Evolutionary conservation across 2,797 vertebrate species (phyloP).

Genomic region (Psittacula derbiana): DNA sequence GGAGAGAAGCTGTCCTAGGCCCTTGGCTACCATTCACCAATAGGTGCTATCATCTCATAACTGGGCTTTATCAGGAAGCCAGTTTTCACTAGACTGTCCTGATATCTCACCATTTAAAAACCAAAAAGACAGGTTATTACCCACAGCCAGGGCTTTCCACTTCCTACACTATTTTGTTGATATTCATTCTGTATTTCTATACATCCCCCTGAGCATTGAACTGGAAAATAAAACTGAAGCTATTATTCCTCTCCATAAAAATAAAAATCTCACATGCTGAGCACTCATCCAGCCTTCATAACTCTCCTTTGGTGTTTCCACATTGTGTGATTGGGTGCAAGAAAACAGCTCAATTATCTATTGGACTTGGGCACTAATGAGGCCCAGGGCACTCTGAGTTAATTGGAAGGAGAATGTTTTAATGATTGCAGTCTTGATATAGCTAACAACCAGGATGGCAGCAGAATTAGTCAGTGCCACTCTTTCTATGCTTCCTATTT

Average conservation of each 20-base stretch:
- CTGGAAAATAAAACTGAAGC: slow-evolving; percentile 57
- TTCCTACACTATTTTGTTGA: slow-evolving; percentile 17
- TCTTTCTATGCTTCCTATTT: slow-evolving; percentile 11
- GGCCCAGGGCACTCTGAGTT: slow-evolving; percentile 17
- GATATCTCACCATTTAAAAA: not conserved
- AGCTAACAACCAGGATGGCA: slow-evolving; percentile 30
- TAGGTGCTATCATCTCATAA: not conserved
- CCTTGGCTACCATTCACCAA: not conserved
- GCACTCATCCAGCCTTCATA: slow-evolving; percentile 2
- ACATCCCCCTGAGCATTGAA: not conserved
- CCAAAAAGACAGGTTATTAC: not conserved
- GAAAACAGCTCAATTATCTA: slow-evolving; percentile 47
- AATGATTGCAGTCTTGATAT: slow-evolving; percentile 38
- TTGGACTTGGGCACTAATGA: slow-evolving; percentile 46
- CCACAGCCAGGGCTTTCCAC: not conserved
- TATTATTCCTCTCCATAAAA: slow-evolving; percentile 55
- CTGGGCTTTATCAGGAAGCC: not conserved
- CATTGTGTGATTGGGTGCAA: not conserved
- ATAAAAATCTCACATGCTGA: slow-evolving; percentile 55
- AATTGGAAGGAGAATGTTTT: slow-evolving; percentile 47
- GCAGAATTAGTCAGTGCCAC: not conserved
- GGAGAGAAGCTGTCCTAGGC: not conserved
- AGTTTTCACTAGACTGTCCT: not conserved
- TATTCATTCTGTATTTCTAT: slow-evolving; percentile 43
- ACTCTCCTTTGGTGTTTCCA: slow-evolving; percentile 12